These are phyloP conservation scores for Oxyura jamaicensis DNA, from an alignment of 2,113 vertebrate species.

Conservation along the genomic window DNA sequence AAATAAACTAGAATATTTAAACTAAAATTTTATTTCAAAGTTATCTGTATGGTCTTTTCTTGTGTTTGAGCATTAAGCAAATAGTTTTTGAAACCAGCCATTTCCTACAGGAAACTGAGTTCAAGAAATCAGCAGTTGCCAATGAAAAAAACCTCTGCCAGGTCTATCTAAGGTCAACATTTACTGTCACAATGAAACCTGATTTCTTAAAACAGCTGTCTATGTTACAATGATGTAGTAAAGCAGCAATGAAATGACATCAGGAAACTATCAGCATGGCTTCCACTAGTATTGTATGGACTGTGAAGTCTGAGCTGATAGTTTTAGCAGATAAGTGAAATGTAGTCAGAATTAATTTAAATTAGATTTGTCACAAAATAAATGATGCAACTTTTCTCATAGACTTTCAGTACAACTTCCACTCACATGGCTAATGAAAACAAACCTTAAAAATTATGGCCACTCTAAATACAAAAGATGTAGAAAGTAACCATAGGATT, in stretches of 20 bases:
- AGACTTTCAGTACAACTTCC: background rate
- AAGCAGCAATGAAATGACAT: background rate
- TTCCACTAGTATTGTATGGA: background rate
- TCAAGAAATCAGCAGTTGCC: background rate
- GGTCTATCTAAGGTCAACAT: background rate
- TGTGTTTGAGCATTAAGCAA: slow-evolving; percentile 26
- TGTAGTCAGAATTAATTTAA: background rate
- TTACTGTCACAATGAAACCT: background rate
- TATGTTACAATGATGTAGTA: background rate
- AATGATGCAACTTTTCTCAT: background rate
- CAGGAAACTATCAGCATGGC: background rate
- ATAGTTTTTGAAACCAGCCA: background rate
- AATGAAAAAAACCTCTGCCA: background rate
- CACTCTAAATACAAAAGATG: background rate
- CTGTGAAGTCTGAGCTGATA: background rate
- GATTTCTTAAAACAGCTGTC: background rate
- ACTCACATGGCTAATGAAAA: background rate
- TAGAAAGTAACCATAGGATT: background rate
- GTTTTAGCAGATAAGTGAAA: background rate
- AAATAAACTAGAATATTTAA: background rate
- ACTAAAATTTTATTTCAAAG: background rate
- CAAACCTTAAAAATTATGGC: background rate
- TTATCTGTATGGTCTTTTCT: background rate
- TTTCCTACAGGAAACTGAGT: slow-evolving; percentile 1
- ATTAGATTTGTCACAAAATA: background rate